Evolutionary conservation across 2,113 vertebrate species (phyloP), one percentile per base, ranked within the genome.

Genomic region (Mus spicilegus): DNA sequence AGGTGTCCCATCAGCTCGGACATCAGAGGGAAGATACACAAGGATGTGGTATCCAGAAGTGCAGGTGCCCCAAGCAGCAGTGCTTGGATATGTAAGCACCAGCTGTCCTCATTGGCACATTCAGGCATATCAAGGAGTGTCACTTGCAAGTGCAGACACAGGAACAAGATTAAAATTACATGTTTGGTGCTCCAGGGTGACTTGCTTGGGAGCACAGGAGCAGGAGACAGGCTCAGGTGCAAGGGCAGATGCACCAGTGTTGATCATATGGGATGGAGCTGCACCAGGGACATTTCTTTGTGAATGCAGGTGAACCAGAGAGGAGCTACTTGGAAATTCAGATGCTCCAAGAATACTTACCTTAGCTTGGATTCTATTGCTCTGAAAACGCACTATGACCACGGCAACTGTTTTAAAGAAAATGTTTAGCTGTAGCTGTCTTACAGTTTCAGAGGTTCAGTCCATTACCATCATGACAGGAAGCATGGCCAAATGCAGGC

Each of bases 71-170:
- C 56, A 61, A n/a, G 22, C 22, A 28, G 8, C 14, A 42, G n/a
- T n/a, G 28, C 12, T 39, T 16, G 80, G 56, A 61, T 28, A 20
- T n/a, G 56, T 24, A 61, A 42, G n/a, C 16, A 13, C 56, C 36
- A 39, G 6, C 0, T 1, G 6, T 61, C 22, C 22, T 16, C 80
- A 26, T 9, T 12, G 39, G n/a, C 36, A 58, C 12, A 0, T 26
- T 36, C 56, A 61, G 78, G 54, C 58, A 7, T 58, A 39, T 56
- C 78, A 58, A 58, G 36, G 78, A n/a, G 33, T 82, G 54, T 58
- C 10, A 39, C 11, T 2, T n/a, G 11, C 54, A 39, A 1, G 22
- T n/a, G 19, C 7, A 42, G 54, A 61, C 28, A 22, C 56, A 61
- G 56, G 22, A 9, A n/a, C 22, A 14, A 26, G 56, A 58, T 61